These are phyloP conservation scores for Caenorhabditis wallacei DNA, from an alignment of 2,888 invertebrate species.

Conservation along the genomic window DNA sequence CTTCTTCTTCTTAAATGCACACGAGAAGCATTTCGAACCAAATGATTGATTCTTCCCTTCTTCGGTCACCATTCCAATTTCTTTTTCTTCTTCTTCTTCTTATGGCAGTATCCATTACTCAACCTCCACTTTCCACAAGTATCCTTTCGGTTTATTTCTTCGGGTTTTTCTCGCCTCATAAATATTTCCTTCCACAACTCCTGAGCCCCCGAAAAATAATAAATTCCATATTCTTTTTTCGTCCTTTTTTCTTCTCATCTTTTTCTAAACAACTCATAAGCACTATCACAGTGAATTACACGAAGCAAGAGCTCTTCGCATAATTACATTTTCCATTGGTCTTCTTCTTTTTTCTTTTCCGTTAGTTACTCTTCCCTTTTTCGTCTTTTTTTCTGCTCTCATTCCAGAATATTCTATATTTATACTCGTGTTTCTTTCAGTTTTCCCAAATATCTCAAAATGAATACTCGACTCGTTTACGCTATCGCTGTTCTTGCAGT, in stretches of 20 bases:
- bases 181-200: constrained; percentile 51
- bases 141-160: constrained; percentile 17
- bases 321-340: constrained; percentile 52
- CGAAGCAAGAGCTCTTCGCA: constrained; percentile 19
- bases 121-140: constrained; percentile 45
- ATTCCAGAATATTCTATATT: constrained; percentile 7
- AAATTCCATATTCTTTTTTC: constrained; percentile 46
- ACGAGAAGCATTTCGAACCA: constrained; percentile 1
- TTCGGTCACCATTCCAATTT: constrained; percentile 28
- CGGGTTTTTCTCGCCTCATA: constrained; percentile 45
- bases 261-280: constrained; percentile 40
- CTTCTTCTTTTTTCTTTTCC: constrained; percentile 37
- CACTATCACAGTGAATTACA: constrained; percentile 44
- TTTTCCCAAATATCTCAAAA: constrained; percentile 10
- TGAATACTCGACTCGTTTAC: constrained; percentile 50
- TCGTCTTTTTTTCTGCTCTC: constrained; percentile 5
- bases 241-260: constrained; percentile 28
- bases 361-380: constrained; percentile 9
- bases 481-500: constrained; percentile 39
- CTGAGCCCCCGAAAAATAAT: constrained; percentile 51
- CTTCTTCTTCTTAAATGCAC: constrained; percentile 22
- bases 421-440: constrained; percentile 29
- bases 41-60: constrained; percentile 39
- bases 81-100: constrained; percentile 10
- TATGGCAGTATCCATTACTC: constrained; percentile 39